These are phyloP conservation scores for Archilochus colubris DNA, from an alignment of 2,113 vertebrate genomes.

Conservation along the genomic window DNA sequence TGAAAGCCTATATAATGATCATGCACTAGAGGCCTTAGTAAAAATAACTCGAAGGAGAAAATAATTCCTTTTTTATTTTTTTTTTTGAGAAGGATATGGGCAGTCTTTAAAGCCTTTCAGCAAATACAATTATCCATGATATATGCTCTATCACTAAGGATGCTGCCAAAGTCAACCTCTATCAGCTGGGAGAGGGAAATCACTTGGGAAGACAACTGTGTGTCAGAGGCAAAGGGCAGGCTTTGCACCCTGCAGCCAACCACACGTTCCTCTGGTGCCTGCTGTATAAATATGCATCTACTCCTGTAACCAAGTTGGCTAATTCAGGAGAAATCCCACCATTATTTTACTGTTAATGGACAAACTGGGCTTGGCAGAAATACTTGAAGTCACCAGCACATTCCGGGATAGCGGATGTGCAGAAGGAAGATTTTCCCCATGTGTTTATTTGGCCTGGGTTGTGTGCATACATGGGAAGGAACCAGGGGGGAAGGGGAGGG, in stretches of 20 bases:
- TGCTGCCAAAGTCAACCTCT: conserved; percentile 61
- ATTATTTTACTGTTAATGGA: background rate
- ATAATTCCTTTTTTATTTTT: background rate
- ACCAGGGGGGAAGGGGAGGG: accelerated
- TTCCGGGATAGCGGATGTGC: background rate
- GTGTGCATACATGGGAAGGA: background rate
- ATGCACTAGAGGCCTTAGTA: background rate
- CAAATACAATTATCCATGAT: conserved; percentile 44
- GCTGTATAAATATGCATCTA: conserved; percentile 50
- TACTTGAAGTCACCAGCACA: background rate
- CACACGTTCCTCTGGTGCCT: conserved; percentile 32
- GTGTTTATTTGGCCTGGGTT: background rate
- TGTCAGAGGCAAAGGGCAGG: conserved; percentile 56
- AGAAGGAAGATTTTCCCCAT: background rate
- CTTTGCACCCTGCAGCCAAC: conserved; percentile 4
- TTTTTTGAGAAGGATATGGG: background rate
- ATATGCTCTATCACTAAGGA: conserved; percentile 63
- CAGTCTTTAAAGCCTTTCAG: conserved; percentile 63
- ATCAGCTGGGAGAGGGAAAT: conserved; percentile 53
- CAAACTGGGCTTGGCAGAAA: conserved; percentile 24
- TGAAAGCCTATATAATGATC: conserved; percentile 24
- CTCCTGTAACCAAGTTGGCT: background rate
- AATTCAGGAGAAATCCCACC: conserved; percentile 20
- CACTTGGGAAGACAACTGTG: conserved; percentile 62
- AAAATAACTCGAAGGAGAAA: conserved; percentile 28